Evolutionary conservation across 2,113 vertebrate species (phyloP).

Genomic region (Heloderma charlesbogerti): DNA sequence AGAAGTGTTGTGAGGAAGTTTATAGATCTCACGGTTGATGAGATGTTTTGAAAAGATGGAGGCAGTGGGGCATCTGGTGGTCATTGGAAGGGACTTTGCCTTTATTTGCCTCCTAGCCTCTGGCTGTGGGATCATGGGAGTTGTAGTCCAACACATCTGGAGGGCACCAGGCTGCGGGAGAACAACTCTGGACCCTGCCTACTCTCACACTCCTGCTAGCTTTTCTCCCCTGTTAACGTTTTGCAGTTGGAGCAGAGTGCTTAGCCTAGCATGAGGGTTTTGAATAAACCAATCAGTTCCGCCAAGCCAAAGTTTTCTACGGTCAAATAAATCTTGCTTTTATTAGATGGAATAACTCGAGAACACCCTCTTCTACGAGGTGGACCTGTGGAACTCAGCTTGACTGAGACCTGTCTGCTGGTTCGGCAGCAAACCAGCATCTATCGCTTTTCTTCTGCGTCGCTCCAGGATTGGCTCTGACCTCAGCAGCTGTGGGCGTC

Average conservation of each 20-base stretch:
- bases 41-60: neutral
- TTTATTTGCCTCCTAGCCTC: neutral
- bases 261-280: neutral
- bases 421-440: neutral
- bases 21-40: neutral
- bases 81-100: neutral
- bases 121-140: too few species aligned
- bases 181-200: neutral
- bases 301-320: neutral
- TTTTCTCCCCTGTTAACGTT: neutral
- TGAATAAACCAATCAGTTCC: neutral
- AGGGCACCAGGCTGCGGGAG: too few species aligned
- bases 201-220: neutral
- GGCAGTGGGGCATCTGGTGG: too few species aligned
- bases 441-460: too few species aligned
- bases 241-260: neutral
- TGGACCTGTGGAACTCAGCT: neutral
- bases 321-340: neutral
- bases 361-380: neutral
- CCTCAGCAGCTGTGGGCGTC: neutral
- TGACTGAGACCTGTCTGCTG: neutral
- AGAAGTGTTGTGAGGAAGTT: neutral
- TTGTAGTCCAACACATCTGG: too few species aligned
- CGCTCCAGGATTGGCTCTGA: neutral
- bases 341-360: neutral